Evolutionary conservation across 2,113 vertebrate species (phyloP).

Genomic region (Oreochromis aureus): DNA sequence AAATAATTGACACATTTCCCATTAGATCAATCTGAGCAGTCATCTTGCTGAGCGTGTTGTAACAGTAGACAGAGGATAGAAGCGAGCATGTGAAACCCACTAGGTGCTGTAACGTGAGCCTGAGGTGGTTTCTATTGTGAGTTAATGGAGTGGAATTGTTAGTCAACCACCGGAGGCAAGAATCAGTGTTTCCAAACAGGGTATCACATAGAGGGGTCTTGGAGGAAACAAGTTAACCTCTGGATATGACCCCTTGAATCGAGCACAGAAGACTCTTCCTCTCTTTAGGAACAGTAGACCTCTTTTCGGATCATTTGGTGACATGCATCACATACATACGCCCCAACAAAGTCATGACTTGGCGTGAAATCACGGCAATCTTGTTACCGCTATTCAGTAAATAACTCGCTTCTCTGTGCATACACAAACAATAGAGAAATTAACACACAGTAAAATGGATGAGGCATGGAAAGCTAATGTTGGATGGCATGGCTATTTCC

Average conservation of each 20-base stretch:
- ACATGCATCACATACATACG: neutral
- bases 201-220: neutral
- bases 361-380: neutral
- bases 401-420: neutral
- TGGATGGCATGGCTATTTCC: conserved; percentile 39
- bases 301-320: conserved; percentile 1
- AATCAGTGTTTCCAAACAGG: conserved; percentile 31
- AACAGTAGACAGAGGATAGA: conserved; percentile 26
- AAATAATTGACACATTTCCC: conserved; percentile 40
- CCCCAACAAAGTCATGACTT: neutral
- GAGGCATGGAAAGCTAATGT: neutral
- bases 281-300: neutral
- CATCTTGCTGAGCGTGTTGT: conserved; percentile 1
- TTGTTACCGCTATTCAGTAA: neutral
- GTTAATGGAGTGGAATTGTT: conserved; percentile 53
- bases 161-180: conserved; percentile 20
- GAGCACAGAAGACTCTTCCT: neutral
- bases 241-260: neutral
- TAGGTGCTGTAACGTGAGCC: conserved; percentile 40
- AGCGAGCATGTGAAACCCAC: conserved; percentile 41
- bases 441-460: neutral
- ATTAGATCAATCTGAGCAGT: conserved; percentile 13
- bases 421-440: neutral
- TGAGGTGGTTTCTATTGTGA: conserved; percentile 17
- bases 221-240: neutral